Evolutionary conservation across 2,888 invertebrate species (phyloP).

Genomic region (Onchidella celtica): DNA sequence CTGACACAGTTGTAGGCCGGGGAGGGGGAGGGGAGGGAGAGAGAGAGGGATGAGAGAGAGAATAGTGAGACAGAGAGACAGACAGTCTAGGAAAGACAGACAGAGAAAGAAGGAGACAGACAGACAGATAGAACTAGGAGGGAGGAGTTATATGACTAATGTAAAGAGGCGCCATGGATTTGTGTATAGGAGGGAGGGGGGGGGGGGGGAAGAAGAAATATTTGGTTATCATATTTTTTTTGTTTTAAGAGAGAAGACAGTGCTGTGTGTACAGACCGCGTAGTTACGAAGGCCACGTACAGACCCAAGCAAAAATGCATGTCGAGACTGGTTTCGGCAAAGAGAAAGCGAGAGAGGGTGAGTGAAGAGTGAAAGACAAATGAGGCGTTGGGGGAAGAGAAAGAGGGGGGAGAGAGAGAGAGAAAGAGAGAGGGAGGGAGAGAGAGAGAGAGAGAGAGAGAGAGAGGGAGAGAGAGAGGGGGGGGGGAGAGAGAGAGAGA

Average conservation of each 20-base stretch:
- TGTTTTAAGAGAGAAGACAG: not conserved
- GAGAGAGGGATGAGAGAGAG: not conserved
- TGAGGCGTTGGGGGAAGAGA: not conserved
- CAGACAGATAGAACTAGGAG: not conserved
- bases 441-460: not conserved
- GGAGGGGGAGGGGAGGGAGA: not conserved
- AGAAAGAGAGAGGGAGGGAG: not conserved
- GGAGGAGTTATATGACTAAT: not conserved
- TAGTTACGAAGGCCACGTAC: too few relatives aligned
- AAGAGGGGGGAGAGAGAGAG: not conserved
- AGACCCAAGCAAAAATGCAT: too few relatives aligned
- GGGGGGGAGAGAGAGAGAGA: not conserved
- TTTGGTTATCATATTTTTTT: not conserved
- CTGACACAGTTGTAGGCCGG: constrained; percentile 2
- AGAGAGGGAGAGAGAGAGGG: not conserved
- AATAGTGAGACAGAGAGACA: not conserved
- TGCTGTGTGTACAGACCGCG: not conserved
- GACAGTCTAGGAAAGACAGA: not conserved
- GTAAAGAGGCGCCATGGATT: not conserved
- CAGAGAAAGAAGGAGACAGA: not conserved
- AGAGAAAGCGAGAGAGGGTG: constrained; percentile 10
- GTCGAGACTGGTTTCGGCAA: not conserved
- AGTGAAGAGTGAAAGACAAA: not conserved
- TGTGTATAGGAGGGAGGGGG: not conserved
- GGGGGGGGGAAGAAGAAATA: not conserved